phyloP scores from a whole-genome alignment of 2,113 vertebrate species.

The Seriola aureovittata region DNA sequence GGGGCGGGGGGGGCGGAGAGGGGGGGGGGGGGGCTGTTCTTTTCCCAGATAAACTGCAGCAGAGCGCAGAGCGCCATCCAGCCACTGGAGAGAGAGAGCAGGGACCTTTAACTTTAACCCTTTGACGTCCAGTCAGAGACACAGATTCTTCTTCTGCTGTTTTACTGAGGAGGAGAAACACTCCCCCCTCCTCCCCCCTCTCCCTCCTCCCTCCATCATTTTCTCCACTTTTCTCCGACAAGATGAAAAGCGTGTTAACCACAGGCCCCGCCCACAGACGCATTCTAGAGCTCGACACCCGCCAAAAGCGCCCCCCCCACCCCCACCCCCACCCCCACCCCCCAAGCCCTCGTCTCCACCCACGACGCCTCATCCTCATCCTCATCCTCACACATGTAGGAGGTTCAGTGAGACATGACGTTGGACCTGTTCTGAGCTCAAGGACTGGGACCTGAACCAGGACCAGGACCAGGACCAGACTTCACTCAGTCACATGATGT shows the following conservation, averaged over 20 bases:
- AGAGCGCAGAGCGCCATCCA: background rate
- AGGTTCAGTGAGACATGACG: too few relatives aligned
- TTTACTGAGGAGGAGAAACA: too few relatives aligned
- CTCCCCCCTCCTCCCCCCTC: too few relatives aligned
- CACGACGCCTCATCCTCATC: background rate
- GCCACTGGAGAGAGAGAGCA: background rate
- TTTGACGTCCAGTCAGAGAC: background rate
- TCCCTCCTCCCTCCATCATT: background rate
- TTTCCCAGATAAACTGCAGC: conserved; percentile 33
- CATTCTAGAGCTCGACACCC: conserved; percentile 47
- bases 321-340: too few relatives aligned
- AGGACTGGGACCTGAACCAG: too few relatives aligned
- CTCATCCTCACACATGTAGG: too few relatives aligned
- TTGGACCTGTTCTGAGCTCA: too few relatives aligned
- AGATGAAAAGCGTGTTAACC: conserved; percentile 52
- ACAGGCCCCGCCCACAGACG: conserved; percentile 68
- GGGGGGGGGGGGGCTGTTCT: conserved; percentile 24
- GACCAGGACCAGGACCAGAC: too few relatives aligned
- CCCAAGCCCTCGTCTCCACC: conserved; percentile 20
- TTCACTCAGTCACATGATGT: too few relatives aligned
- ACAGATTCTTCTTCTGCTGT: too few relatives aligned
- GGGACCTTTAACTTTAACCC: conserved; percentile 14
- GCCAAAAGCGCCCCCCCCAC: background rate
- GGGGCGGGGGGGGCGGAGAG: too few relatives aligned
- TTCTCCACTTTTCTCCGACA: conserved; percentile 11